Evolutionary conservation across 2,888 invertebrate species (phyloP).

Genomic region (Eilema caniola): DNA sequence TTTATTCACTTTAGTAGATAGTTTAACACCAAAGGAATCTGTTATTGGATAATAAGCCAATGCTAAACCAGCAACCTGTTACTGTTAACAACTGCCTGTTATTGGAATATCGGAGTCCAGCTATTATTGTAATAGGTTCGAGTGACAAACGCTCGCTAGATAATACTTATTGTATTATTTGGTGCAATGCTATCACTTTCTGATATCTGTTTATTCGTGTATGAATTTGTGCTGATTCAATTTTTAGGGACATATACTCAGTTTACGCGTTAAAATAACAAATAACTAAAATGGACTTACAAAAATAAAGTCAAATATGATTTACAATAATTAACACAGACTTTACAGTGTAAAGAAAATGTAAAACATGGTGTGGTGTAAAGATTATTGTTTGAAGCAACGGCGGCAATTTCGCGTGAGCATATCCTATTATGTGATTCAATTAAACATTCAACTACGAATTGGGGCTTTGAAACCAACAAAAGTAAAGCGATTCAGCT

Average conservation of each 20-base stretch:
- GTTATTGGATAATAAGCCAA: not conserved
- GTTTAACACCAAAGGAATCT: slow-evolving; percentile 10
- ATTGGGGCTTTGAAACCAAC: slow-evolving; percentile 45
- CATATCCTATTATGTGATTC: slow-evolving; percentile 64
- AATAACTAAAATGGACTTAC: not conserved
- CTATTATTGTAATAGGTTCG: slow-evolving; percentile 29
- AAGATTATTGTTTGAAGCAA: slow-evolving; percentile 40
- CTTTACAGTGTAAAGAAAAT: slow-evolving; percentile 25
- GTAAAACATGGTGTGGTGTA: slow-evolving; percentile 35
- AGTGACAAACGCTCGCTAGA: slow-evolving; percentile 7
- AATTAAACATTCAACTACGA: slow-evolving; percentile 65
- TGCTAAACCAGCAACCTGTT: slow-evolving; percentile 22
- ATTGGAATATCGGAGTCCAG: slow-evolving; percentile 26
- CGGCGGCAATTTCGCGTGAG: slow-evolving; percentile 44
- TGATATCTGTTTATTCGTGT: not conserved
- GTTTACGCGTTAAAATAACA: not conserved
- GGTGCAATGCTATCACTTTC: not conserved
- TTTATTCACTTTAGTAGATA: not conserved
- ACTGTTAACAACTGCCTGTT: slow-evolving; percentile 31
- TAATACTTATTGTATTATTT: not conserved
- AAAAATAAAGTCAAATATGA: not conserved
- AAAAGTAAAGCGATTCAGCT: slow-evolving; percentile 18
- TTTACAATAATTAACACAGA: not conserved
- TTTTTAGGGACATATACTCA: too few species aligned
- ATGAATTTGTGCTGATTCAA: not conserved